A percentile compares a stretch with the other conserved stretches of the same genome.
Conservation (phyloP, 2,888 invertebrate species). For the Xestia sexstrigata region DNA sequence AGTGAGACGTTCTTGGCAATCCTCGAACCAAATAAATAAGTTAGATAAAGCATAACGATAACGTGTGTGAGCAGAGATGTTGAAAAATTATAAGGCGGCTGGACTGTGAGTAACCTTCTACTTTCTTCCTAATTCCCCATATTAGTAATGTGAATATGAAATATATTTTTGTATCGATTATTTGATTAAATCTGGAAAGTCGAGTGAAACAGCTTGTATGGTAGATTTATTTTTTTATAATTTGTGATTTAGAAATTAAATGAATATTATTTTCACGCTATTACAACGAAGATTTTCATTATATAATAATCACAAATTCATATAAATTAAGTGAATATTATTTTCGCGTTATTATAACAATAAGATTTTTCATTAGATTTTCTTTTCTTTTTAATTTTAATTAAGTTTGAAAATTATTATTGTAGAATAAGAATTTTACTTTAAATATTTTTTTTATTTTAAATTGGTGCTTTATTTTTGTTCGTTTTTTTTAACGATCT, state of each 20-base stretch:
- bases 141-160: neutral
- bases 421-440: neutral
- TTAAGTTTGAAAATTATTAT: neutral
- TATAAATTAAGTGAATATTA: no score
- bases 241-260: neutral
- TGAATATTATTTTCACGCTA: conserved; percentile 3
- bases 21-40: neutral
- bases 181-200: neutral
- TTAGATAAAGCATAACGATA: conserved; percentile 1
- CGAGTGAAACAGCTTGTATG: neutral
- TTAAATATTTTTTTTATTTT: neutral
- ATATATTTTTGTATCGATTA: neutral
- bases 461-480: neutral
- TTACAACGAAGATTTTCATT: no score
- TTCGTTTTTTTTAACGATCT: neutral
- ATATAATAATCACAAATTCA: no score
- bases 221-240: neutral
- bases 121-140: neutral
- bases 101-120: conserved; percentile 2
- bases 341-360: no score
- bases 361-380: no score
- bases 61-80: neutral
- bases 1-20: conserved; percentile 5
- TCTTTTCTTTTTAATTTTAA: neutral
- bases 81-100: conserved; percentile 1